Evolutionary conservation across 1,140 invertebrate species (phyloP), one percentile per base, ranked within the genome.

Genomic region (Drosophila pachea): DNA sequence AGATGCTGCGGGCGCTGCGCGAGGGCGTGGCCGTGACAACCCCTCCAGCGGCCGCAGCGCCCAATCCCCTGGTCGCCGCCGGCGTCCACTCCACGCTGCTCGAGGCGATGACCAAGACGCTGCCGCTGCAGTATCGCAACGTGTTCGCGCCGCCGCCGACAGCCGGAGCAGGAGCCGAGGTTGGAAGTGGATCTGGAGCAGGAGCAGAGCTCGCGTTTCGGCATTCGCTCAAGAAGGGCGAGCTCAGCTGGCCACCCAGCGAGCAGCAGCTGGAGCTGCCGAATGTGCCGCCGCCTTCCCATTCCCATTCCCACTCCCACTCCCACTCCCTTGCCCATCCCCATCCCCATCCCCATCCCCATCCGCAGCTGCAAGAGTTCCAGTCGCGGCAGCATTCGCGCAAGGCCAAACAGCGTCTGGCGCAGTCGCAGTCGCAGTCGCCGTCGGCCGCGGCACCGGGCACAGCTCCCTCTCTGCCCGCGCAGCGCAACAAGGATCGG

Each of bases 401-500:
- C 52, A 86, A 82, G 22, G 73, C 71, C n/a, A 87, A 81, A 68
- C 65, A 61, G 47, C 60, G 50, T 1, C 66, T 53, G 49, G 52
- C 55, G 42, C 62, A 65, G 6, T 38, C 33, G 35, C 38, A 38
- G 8, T 5, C 50, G 16, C 32, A 12, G 22, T 4, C 22, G 91
- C 7, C 32, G 4, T 31, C n/a, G 5, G 47, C 42, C 12, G 32
- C 68, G 12, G 16, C 45, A 8, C 22, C 11, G 0, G 43, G 0
- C 8, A 8, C 7, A 7, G 43, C 12, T 3, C 9, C 12, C 14
- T 8, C 43, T 2, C 33, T 50, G 36, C 48, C 53, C 22, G 90
- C 91, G 12, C 61, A 95, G 79, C 69, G 79, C 4, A 92, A 94
- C 9, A 93, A 95, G 82, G 98, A 99, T 89, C 92, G 98, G 36